Conservation (phyloP, 2,888 invertebrate genomes). For the Eulithis testata region DNA sequence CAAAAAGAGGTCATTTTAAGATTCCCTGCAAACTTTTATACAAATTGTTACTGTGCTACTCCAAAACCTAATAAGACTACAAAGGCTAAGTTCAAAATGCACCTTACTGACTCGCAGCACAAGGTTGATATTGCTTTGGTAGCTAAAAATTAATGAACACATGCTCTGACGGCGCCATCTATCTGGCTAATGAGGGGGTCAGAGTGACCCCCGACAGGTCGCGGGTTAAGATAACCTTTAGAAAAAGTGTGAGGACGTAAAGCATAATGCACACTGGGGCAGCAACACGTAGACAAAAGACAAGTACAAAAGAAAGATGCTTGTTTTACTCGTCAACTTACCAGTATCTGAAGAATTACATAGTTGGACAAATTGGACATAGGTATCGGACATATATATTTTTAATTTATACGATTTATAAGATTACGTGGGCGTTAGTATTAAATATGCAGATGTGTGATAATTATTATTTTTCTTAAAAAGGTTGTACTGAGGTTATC, state of each 20-base stretch:
- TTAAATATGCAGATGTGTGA: too few relatives aligned
- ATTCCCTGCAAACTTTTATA: slow-evolving; percentile 20
- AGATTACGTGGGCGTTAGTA: too few relatives aligned
- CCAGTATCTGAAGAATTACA: too few relatives aligned
- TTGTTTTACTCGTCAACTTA: too few relatives aligned
- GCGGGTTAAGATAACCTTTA: slow-evolving; percentile 43
- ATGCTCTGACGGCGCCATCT: slow-evolving; percentile 58
- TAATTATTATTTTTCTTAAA: too few relatives aligned
- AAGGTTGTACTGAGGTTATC: neutral
- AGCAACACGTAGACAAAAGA: neutral
- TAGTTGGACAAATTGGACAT: too few relatives aligned
- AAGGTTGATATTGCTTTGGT: slow-evolving; percentile 56
- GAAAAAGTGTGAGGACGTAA: slow-evolving; percentile 31
- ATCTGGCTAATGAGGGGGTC: slow-evolving; percentile 58
- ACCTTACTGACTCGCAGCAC: slow-evolving; percentile 40
- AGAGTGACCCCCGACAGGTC: slow-evolving; percentile 40
- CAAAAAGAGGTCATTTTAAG: slow-evolving; percentile 12
- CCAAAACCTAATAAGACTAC: slow-evolving; percentile 31
- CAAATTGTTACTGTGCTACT: slow-evolving; percentile 13
- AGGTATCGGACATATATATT: too few relatives aligned
- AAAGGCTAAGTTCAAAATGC: slow-evolving; percentile 27
- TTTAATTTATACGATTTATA: too few relatives aligned
- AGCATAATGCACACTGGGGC: neutral
- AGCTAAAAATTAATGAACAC: slow-evolving; percentile 64
- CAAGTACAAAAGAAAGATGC: neutral